A percentile compares a stretch with the other conserved stretches of the same genome.
phyloP scores from a whole-genome alignment of 2,888 invertebrate genomes.

The Xylota sylvarum region DNA sequence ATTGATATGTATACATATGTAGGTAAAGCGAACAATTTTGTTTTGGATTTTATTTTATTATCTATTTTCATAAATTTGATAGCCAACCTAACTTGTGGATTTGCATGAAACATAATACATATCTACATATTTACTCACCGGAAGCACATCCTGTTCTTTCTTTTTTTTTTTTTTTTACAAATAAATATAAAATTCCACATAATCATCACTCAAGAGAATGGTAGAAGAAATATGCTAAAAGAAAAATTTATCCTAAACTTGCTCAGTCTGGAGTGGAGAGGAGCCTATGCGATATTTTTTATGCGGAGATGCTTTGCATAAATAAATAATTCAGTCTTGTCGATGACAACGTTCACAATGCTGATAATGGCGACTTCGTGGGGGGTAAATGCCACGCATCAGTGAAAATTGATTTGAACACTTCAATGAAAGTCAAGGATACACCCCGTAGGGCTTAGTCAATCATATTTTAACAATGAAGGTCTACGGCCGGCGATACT shows the following conservation, averaged over 20 bases:
- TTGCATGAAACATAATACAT: constrained; percentile 4
- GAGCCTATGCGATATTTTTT: not conserved
- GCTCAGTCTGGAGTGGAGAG: not conserved
- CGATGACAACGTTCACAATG: constrained; percentile 23
- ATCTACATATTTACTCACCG: constrained; percentile 5
- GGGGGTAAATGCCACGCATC: constrained; percentile 34
- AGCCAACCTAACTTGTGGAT: not conserved
- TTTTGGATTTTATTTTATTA: not conserved
- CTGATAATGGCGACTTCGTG: not conserved
- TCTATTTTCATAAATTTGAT: constrained; percentile 8
- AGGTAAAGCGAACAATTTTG: not conserved
- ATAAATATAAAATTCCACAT: not conserved
- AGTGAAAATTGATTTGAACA: constrained; percentile 41
- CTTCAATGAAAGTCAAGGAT: constrained; percentile 28
- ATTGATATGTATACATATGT: no score
- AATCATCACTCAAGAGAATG: not conserved
- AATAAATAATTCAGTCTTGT: constrained; percentile 44
- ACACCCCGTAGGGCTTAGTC: not conserved
- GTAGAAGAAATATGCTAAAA: constrained; percentile 21
- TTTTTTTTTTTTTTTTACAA: not conserved
- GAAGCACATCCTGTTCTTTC: not conserved
- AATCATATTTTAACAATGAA: constrained; percentile 11
- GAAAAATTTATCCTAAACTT: constrained; percentile 14
- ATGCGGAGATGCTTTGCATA: constrained; percentile 12
- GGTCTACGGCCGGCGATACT: not conserved